Evolutionary conservation across 2,113 vertebrate species (phyloP).

Genomic region (Leiothrix lutea): DNA sequence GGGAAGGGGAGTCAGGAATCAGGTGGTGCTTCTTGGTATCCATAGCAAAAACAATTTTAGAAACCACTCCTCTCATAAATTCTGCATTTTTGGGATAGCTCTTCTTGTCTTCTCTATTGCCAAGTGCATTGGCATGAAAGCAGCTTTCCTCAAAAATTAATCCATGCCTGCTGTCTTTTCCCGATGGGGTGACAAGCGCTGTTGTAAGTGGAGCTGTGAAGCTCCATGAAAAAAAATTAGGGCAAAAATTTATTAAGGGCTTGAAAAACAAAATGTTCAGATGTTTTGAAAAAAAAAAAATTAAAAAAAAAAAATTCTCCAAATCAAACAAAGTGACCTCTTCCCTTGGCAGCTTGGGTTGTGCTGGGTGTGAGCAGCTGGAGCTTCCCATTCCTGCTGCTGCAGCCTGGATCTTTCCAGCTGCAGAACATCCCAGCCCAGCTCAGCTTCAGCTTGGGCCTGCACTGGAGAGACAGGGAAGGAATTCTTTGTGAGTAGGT

Average conservation of each 20-base stretch:
- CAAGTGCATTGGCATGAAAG: conserved; percentile 48
- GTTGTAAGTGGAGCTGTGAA: neutral
- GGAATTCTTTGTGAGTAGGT: neutral
- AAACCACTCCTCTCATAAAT: conserved; percentile 62
- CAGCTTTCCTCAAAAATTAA: conserved; percentile 58
- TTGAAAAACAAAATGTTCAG: neutral
- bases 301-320: neutral
- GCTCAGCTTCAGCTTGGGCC: neutral
- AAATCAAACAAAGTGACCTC: neutral
- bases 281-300: neutral
- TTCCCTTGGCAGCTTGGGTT: neutral
- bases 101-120: conserved; percentile 27
- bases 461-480: neutral
- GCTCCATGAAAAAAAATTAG: neutral
- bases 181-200: neutral
- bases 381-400: too few relatives aligned
- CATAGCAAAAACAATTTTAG: conserved; percentile 53
- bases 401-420: neutral
- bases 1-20: neutral
- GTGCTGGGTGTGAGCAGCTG: neutral
- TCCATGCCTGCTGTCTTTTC: conserved; percentile 45
- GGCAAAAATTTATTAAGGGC: neutral
- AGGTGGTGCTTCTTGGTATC: conserved; percentile 40
- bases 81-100: conserved; percentile 53
- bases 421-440: neutral